Conservation (phyloP, 2,113 vertebrate genomes). For the Shinisaurus crocodilurus region DNA sequence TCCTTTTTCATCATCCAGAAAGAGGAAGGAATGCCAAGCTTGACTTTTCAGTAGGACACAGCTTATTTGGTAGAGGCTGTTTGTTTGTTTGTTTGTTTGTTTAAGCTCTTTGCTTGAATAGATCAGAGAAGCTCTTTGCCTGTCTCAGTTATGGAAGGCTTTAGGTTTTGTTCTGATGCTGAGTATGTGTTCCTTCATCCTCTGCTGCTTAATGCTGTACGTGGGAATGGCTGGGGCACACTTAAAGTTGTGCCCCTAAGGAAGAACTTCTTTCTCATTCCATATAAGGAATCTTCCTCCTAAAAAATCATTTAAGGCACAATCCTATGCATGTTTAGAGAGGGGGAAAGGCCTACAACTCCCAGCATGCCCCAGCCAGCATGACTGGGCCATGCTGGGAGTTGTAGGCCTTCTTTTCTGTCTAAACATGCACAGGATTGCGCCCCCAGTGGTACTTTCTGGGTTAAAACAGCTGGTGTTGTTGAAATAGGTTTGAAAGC, state of each 20-base stretch:
- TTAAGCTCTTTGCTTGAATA: rapidly evolving
- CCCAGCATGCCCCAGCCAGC: too few relatives aligned
- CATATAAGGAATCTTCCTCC: neutral
- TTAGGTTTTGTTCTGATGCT: neutral
- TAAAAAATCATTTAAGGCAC: neutral
- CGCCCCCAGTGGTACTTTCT: neutral
- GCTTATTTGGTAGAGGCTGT: neutral
- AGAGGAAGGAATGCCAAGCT: neutral
- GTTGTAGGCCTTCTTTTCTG: too few relatives aligned
- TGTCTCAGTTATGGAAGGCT: neutral
- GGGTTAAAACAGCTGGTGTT: neutral
- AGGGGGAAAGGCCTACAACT: too few relatives aligned
- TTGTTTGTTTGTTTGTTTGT: too few relatives aligned
- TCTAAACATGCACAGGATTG: too few relatives aligned
- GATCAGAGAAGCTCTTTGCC: rapidly evolving
- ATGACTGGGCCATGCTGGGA: too few relatives aligned
- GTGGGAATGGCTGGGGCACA: neutral
- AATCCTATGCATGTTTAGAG: too few relatives aligned
- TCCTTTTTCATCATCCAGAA: neutral
- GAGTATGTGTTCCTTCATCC: rapidly evolving
- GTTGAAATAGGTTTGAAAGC: too few relatives aligned
- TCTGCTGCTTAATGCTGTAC: neutral
- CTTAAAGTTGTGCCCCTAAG: too few relatives aligned
- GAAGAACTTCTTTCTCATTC: neutral
- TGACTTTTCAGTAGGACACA: neutral